Percentiles rank a stretch among this genome's conserved stretches.
These are phyloP conservation scores for Caiman crocodilus DNA, from an alignment of 2,797 vertebrate species.

Conservation along the genomic window DNA sequence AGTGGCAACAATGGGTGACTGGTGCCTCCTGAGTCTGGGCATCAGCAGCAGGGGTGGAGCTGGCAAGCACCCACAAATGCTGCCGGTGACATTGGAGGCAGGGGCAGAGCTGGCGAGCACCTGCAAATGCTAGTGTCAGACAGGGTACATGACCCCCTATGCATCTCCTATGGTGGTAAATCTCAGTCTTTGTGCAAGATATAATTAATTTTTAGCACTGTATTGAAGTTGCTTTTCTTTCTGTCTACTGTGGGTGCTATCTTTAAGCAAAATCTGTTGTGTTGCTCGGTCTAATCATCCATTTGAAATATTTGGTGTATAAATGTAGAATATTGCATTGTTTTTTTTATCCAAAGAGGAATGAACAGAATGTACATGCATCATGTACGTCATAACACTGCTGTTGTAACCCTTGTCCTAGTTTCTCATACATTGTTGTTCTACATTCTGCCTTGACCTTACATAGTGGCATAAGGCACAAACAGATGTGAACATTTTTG, in stretches of 20 bases:
- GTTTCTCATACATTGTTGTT: not conserved
- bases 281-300: not conserved
- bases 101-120: no score
- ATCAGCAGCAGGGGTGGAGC: no score
- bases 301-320: not conserved
- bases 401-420: not conserved
- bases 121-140: no score
- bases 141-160: not conserved
- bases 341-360: not conserved
- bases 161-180: not conserved
- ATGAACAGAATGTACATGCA: rapidly evolving
- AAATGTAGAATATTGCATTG: not conserved
- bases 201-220: not conserved
- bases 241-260: not conserved
- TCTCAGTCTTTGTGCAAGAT: not conserved
- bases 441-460: not conserved
- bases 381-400: not conserved
- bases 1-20: not conserved
- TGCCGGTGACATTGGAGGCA: no score
- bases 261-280: not conserved
- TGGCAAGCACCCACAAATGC: no score
- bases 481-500: no score
- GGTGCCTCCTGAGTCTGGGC: no score
- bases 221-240: not conserved
- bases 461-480: not conserved